These are phyloP conservation scores for Daktulosphaira vitifoliae DNA, from an alignment of 1,140 invertebrate genomes.

Conservation along the genomic window DNA sequence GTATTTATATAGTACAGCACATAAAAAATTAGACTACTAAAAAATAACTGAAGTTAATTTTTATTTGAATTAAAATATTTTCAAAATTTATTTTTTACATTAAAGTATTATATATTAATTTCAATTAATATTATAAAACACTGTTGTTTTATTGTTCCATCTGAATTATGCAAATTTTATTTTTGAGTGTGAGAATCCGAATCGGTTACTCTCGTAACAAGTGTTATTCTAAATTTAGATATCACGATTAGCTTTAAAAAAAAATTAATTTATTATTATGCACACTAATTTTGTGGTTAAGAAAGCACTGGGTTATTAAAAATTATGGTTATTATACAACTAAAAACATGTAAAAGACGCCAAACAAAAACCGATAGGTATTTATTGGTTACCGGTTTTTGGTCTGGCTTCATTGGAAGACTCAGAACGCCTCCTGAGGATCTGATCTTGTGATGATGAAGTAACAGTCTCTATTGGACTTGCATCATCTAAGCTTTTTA, in stretches of 20 bases:
- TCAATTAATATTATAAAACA: too few species aligned
- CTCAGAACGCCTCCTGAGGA: conserved; percentile 39
- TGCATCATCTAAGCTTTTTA: conserved; percentile 14
- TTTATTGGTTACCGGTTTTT: conserved; percentile 33
- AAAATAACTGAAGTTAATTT: too few species aligned
- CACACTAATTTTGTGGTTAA: conserved; percentile 23
- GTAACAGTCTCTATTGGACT: conserved; percentile 11
- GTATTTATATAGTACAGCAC: too few species aligned
- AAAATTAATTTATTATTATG: conserved; percentile 21
- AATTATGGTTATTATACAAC: conserved; percentile 6
- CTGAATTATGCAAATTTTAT: too few species aligned
- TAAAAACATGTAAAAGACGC: conserved; percentile 15
- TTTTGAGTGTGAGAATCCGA: too few species aligned
- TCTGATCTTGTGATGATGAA: conserved; percentile 35
- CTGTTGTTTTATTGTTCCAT: too few species aligned
- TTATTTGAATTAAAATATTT: too few species aligned
- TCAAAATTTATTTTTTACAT: too few species aligned
- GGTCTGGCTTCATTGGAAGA: conserved; percentile 36
- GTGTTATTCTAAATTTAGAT: conserved; percentile 23
- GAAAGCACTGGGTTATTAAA: conserved; percentile 31
- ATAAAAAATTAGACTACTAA: too few species aligned
- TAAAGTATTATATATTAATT: too few species aligned
- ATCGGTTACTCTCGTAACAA: conserved; percentile 14
- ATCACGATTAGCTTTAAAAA: conserved; percentile 28
- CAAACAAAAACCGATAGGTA: conserved; percentile 25